Percentiles rank a stretch among this genome's conserved stretches.
Evolutionary conservation across 2,113 vertebrate genomes (phyloP).

Genomic region (Laticauda colubrina): DNA sequence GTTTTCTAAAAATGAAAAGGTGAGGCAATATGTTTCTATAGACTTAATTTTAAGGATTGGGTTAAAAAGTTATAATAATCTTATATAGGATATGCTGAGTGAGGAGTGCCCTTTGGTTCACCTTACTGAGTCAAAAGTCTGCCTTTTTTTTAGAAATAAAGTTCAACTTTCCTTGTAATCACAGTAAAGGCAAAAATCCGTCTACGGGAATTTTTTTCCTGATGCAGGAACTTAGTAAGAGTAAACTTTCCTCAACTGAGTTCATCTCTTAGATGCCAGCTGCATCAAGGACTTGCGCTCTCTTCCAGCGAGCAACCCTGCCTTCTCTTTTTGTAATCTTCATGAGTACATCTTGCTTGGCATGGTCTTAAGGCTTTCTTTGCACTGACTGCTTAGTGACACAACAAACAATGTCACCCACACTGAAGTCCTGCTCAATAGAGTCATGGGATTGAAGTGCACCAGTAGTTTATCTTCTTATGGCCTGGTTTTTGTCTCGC

Average conservation of each 20-base stretch:
- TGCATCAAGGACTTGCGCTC: not conserved
- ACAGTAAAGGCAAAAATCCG: not conserved
- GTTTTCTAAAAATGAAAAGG: not conserved
- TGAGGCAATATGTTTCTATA: not conserved
- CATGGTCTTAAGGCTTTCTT: not conserved
- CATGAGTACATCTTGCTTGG: not conserved
- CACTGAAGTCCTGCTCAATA: not conserved
- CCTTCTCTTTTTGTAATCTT: not conserved
- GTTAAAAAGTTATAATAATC: not conserved
- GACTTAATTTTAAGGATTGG: not conserved
- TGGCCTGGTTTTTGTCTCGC: not conserved
- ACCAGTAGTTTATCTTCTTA: not conserved
- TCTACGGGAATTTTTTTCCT: not conserved
- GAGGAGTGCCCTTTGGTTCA: not conserved
- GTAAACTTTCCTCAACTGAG: not conserved
- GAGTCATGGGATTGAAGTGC: not conserved
- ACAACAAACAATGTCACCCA: fast-evolving
- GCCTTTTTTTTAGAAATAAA: too few relatives aligned
- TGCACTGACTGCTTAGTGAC: not conserved
- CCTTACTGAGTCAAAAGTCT: not conserved
- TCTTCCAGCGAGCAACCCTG: not conserved
- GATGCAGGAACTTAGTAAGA: not conserved
- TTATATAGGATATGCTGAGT: not conserved
- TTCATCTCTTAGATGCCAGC: not conserved
- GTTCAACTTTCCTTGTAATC: not conserved